A percentile compares a stretch with the other conserved stretches of the same genome.
Evolutionary conservation across 2,888 invertebrate species (phyloP).

Genomic region (Scaptomyza reducta): DNA sequence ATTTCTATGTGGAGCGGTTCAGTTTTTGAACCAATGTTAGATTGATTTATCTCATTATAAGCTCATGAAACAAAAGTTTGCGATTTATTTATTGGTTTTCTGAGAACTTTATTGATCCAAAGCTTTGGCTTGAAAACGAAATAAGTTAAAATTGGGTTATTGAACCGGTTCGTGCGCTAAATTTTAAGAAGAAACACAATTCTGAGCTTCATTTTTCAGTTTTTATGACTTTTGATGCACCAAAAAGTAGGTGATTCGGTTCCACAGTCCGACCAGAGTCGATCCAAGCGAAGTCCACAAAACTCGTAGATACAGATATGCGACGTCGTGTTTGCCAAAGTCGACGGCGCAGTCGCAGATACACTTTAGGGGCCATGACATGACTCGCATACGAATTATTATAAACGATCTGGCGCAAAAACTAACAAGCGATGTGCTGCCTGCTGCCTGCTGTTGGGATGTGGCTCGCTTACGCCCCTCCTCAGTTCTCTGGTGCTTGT

Average conservation of each 20-base stretch:
- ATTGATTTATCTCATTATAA: too few relatives aligned
- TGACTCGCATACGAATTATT: constrained; percentile 82
- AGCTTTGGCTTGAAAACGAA: too few relatives aligned
- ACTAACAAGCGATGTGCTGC: constrained; percentile 68
- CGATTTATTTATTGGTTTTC: too few relatives aligned
- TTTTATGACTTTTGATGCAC: not conserved
- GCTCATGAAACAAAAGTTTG: too few relatives aligned
- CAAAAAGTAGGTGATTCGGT: not conserved
- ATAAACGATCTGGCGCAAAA: constrained; percentile 80
- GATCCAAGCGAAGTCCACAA: constrained; percentile 2
- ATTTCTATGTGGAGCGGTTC: too few relatives aligned
- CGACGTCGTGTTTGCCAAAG: constrained; percentile 57
- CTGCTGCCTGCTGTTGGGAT: constrained; percentile 36
- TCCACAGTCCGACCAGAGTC: not conserved
- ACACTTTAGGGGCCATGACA: constrained; percentile 82
- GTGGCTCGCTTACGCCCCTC: constrained; percentile 13
- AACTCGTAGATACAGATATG: constrained; percentile 72
- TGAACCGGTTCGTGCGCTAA: too few relatives aligned
- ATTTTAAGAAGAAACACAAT: too few relatives aligned
- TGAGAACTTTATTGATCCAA: too few relatives aligned
- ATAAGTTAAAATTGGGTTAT: too few relatives aligned
- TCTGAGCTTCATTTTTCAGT: too few relatives aligned
- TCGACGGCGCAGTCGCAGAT: constrained; percentile 73
- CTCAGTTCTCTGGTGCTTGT: not conserved
- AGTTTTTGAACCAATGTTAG: too few relatives aligned